These are phyloP conservation scores for Xyrichtys novacula DNA, from an alignment of 2,797 vertebrate genomes.

Conservation along the genomic window DNA sequence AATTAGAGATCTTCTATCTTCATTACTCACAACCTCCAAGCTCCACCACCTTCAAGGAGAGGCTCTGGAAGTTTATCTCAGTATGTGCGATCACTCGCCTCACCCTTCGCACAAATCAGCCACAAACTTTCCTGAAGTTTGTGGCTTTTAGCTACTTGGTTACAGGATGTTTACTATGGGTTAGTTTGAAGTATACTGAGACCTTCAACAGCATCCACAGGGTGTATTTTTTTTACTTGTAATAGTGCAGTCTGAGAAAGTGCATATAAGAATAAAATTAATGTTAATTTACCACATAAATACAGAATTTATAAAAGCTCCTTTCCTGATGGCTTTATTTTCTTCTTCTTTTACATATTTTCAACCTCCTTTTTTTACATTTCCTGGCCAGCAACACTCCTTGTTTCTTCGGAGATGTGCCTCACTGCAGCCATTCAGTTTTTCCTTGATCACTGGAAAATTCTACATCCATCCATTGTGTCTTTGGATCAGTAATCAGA, in stretches of 20 bases:
- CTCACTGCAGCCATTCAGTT: constrained; percentile 4
- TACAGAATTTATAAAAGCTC: constrained; percentile 21
- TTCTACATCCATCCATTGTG: not conserved
- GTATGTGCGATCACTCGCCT: not conserved
- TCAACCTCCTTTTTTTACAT: not conserved
- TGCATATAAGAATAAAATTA: constrained; percentile 60
- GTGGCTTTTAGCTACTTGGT: not conserved
- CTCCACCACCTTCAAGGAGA: not conserved
- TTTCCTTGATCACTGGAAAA: constrained; percentile 17
- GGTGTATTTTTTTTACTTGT: constrained; percentile 8
- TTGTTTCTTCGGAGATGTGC: not conserved
- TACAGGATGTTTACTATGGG: not conserved
- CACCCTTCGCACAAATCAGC: not conserved
- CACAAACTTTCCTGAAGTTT: not conserved
- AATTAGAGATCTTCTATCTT: too few relatives aligned
- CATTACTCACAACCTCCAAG: too few relatives aligned
- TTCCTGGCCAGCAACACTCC: not conserved
- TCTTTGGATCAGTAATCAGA: constrained; percentile 23
- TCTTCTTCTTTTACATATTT: constrained; percentile 22
- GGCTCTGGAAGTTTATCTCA: not conserved
- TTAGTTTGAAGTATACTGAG: constrained; percentile 55
- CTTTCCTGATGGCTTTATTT: constrained; percentile 51
- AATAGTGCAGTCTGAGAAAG: constrained; percentile 64
- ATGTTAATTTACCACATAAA: constrained; percentile 19
- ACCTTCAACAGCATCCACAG: constrained; percentile 25